Conservation (phyloP, 2,888 invertebrate genomes). For the Glaucopsyche alexis region DNA sequence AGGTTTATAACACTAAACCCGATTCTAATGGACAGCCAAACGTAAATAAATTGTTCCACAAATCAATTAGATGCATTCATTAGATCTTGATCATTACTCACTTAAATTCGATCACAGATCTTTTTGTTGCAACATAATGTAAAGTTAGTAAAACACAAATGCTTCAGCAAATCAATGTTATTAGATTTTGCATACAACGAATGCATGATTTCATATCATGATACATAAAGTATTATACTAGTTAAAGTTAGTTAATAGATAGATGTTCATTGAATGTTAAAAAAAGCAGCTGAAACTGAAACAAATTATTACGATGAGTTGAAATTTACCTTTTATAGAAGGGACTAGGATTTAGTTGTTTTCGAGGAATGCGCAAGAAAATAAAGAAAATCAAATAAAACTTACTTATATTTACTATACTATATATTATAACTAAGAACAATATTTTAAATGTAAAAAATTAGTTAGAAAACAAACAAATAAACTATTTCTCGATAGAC, state of each 20-base stretch:
- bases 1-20: conserved; percentile 81
- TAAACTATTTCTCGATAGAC: background rate
- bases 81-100: conserved; percentile 72
- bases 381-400: background rate
- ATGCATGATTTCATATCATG: conserved; percentile 63
- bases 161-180: conserved; percentile 54
- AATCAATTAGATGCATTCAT: conserved; percentile 71
- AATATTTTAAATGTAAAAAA: background rate
- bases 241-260: conserved; percentile 34
- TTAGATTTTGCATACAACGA: conserved; percentile 52
- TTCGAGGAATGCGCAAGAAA: background rate
- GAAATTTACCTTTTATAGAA: conserved; percentile 16
- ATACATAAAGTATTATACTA: conserved; percentile 30
- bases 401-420: background rate
- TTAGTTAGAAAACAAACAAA: background rate
- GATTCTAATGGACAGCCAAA: conserved; percentile 80
- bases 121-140: conserved; percentile 62
- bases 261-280: conserved; percentile 19
- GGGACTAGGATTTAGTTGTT: background rate
- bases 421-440: no score
- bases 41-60: conserved; percentile 78
- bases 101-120: conserved; percentile 67
- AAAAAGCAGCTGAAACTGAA: conserved; percentile 34
- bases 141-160: conserved; percentile 54
- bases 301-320: background rate